Percentiles rank a stretch among this genome's conserved stretches.
Evolutionary conservation across 1,140 invertebrate species (phyloP).

Genomic region (Catajapyx aquilonaris): DNA sequence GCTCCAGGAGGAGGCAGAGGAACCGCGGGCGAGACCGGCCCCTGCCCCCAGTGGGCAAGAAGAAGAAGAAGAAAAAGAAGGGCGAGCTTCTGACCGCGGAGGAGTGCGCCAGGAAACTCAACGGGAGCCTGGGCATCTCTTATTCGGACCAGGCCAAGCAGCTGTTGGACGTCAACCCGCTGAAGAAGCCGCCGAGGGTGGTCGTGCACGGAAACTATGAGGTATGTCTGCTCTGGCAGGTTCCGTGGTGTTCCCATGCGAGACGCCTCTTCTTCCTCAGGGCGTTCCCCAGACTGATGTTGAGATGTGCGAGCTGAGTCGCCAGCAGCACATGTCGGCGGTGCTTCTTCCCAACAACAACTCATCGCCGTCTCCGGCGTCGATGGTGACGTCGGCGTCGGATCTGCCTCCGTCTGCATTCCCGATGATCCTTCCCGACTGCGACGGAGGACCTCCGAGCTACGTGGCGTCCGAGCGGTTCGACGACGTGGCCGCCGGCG

Average conservation of each 20-base stretch:
- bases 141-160: background rate
- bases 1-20: conserved; percentile 27
- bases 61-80: no score
- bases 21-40: conserved; percentile 16
- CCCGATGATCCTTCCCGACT: no score
- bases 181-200: background rate
- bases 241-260: no score
- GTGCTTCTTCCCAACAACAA: no score
- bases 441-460: background rate
- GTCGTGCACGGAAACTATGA: background rate
- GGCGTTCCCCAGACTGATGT: background rate
- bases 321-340: no score
- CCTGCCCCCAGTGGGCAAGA: background rate
- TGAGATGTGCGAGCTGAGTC: background rate
- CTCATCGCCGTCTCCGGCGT: no score
- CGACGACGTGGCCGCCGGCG: background rate
- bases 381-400: no score
- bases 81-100: no score
- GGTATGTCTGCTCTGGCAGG: no score
- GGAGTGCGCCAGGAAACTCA: no score
- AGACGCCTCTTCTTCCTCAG: no score
- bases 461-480: background rate
- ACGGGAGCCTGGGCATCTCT: conserved; percentile 4
- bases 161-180: background rate
- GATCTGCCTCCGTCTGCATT: no score